Conservation (phyloP, 2,888 invertebrate genomes). For the Acanthosepion pharaonis region DNA sequence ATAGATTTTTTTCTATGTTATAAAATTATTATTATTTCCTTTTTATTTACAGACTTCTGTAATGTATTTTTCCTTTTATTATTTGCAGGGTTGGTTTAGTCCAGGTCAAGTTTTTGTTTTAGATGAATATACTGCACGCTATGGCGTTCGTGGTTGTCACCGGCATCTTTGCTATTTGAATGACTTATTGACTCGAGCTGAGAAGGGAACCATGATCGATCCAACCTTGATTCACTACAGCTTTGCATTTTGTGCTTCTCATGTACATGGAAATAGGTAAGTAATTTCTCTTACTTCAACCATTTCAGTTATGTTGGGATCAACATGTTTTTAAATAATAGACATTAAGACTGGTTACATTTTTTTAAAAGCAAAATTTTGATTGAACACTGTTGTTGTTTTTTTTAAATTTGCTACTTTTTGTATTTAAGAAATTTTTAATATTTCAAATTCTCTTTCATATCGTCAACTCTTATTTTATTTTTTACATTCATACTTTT, state of each 20-base stretch:
- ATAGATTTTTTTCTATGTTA: no score
- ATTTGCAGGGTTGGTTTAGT: constrained; percentile 95
- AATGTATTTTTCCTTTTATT: constrained; percentile 36
- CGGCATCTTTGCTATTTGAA: constrained; percentile 96
- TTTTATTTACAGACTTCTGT: neutral
- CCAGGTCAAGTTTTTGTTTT: constrained; percentile 98
- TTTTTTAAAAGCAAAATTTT: no score
- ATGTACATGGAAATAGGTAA: constrained; percentile 98
- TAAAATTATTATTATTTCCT: neutral
- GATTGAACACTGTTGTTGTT: no score
- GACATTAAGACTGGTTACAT: no score
- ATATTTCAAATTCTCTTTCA: no score
- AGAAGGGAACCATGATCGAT: constrained; percentile 95
- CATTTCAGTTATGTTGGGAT: no score
- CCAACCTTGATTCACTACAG: constrained; percentile 99
- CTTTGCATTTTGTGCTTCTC: constrained; percentile 99
- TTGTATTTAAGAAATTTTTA: no score
- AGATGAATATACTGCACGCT: constrained; percentile 92
- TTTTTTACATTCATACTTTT: no score
- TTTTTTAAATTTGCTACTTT: no score
- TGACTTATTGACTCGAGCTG: constrained; percentile 94
- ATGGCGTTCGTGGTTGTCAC: constrained; percentile 97
- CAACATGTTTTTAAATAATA: no score
- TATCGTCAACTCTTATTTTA: no score
- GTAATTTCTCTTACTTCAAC: constrained; percentile 56